phyloP scores from a whole-genome alignment of 2,888 invertebrate species.

The Conistra vaccinii region DNA sequence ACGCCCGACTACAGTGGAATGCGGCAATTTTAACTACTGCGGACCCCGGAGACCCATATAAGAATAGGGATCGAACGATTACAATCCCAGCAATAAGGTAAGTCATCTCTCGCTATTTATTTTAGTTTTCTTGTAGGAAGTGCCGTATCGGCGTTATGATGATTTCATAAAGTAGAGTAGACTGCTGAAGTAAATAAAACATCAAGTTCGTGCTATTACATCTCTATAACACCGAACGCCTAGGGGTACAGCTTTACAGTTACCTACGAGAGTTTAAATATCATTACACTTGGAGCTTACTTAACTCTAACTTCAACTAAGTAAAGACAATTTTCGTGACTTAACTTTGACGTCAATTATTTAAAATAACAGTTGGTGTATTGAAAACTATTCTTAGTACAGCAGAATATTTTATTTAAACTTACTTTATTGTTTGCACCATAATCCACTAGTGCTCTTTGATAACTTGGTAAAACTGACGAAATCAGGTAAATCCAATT shows the following conservation, averaged over 20 bases:
- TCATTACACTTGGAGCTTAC: conserved; percentile 27
- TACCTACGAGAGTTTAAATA: conserved; percentile 28
- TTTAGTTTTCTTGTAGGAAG: conserved; percentile 4
- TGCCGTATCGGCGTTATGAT: conserved; percentile 22
- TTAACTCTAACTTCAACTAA: conserved; percentile 15
- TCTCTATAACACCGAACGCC: conserved; percentile 34
- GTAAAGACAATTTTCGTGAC: conserved; percentile 8
- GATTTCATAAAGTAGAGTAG: conserved; percentile 42
- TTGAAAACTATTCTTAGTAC: background rate
- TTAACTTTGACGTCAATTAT: background rate
- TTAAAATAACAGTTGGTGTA: background rate
- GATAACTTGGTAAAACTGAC: conserved; percentile 24
- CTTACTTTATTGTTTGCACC: background rate
- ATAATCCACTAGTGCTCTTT: background rate
- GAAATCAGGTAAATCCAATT: background rate
- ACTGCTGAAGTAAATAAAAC: conserved; percentile 54
- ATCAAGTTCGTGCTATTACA: conserved; percentile 36
- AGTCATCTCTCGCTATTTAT: conserved; percentile 64
- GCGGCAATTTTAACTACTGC: conserved; percentile 91
- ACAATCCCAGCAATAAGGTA: conserved; percentile 81
- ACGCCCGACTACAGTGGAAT: conserved; percentile 89
- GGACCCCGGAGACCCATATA: conserved; percentile 86
- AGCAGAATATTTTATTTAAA: conserved; percentile 6
- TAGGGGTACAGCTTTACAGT: conserved; percentile 39
- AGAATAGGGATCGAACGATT: conserved; percentile 84